Conservation (phyloP, 1,140 invertebrate genomes). For the Papilio machaon region DNA sequence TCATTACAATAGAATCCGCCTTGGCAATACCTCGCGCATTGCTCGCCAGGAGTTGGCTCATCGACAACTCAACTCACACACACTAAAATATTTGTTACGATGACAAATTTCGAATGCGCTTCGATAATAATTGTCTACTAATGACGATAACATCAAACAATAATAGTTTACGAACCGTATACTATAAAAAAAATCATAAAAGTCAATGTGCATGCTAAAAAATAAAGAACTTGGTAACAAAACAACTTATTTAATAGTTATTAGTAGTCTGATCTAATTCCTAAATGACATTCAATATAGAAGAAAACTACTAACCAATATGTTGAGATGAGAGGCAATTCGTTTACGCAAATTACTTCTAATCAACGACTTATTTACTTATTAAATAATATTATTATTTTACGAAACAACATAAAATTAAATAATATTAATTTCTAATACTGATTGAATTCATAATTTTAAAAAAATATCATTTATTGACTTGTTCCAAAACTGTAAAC, state of each 20-base stretch:
- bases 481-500: not conserved
- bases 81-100: constrained; percentile 57
- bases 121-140: constrained; percentile 39
- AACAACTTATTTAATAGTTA: too few relatives aligned
- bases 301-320: not conserved
- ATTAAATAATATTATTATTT: too few relatives aligned
- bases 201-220: not conserved
- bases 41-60: constrained; percentile 64
- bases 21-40: constrained; percentile 64
- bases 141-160: constrained; percentile 15
- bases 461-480: not conserved
- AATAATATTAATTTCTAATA: too few relatives aligned
- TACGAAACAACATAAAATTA: too few relatives aligned
- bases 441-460: too few relatives aligned
- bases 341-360: not conserved
- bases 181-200: not conserved
- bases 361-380: not conserved
- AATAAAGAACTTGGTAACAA: not conserved
- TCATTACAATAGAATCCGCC: constrained; percentile 69
- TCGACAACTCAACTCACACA: constrained; percentile 55
- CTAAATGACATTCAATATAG: too few relatives aligned
- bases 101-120: constrained; percentile 56
- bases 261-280: too few relatives aligned
- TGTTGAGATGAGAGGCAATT: not conserved
- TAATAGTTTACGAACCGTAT: not conserved